phyloP scores from a whole-genome alignment of 2,797 vertebrate genomes.

The Vireo griseus region DNA sequence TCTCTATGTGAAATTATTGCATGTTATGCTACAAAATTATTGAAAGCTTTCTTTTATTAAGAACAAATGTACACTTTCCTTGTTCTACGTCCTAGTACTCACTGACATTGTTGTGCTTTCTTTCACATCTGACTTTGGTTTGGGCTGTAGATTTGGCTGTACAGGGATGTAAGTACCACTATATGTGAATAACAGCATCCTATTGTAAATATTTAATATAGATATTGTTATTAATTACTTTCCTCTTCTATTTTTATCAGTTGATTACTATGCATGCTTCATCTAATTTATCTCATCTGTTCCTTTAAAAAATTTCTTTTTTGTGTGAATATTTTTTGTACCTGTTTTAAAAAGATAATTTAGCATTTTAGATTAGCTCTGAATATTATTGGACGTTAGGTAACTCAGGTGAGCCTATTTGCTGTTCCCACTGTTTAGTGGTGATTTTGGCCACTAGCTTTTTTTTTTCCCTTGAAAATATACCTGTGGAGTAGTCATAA shows the following conservation, averaged over 20 bases:
- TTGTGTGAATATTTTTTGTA: constrained; percentile 70
- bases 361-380: constrained; percentile 51
- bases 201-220: constrained; percentile 75
- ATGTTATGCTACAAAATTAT: constrained; percentile 85
- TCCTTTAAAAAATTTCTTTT: constrained; percentile 61
- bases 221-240: constrained; percentile 72
- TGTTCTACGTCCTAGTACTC: constrained; percentile 91
- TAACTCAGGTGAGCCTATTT: constrained; percentile 38
- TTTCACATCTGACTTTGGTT: constrained; percentile 97
- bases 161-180: constrained; percentile 99
- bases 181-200: constrained; percentile 86
- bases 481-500: neutral
- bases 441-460: constrained; percentile 63
- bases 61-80: constrained; percentile 84
- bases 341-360: constrained; percentile 51
- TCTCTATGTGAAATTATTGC: constrained; percentile 87
- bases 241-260: constrained; percentile 73
- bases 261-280: constrained; percentile 78
- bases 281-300: constrained; percentile 72
- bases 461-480: constrained; percentile 63
- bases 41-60: constrained; percentile 84
- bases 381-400: constrained; percentile 55
- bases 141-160: constrained; percentile 99
- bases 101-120: constrained; percentile 99
- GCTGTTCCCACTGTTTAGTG: constrained; percentile 42